Evolutionary conservation across 2,113 vertebrate genomes (phyloP), one percentile per base, ranked within the genome.

Genomic region (Condylura cristata): DNA sequence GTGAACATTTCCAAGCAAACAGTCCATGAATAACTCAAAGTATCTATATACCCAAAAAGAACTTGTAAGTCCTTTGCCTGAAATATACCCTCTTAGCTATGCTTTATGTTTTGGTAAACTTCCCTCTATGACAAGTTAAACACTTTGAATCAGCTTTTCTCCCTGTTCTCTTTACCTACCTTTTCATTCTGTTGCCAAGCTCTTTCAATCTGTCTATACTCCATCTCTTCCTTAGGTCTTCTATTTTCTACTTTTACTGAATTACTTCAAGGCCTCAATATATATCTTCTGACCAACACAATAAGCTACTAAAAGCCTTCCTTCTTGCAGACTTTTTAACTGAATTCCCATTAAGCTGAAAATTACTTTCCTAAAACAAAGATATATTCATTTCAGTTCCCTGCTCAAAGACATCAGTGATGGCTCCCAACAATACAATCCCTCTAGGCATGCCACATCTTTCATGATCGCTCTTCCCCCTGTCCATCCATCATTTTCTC

Each of bases 351-450:
- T 68, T 89, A 78, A 18, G 51, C 63, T 92, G 48, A 26, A 92
- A 92, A 97, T 80, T 86, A 95, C 70, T 65, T 76, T 84, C 91
- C 71, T 95, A 89, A 96, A 96, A 89, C 78, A 86, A 86, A 26
- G 10, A 66, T 86, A 53, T 86, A 85, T 88, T 91, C 88, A 46
- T 34, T n/a, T 86, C 74, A 58, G 61, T 78, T 84, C 71, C 56
- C 53, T 91, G 80, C 37, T 93, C 32, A 41, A 60, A 96, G 51
- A 86, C 58, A 90, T 74, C 61, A 78, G 63, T 79, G 58, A 85
- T 65, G 53, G 6, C 6, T 74, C 74, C 61, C 56, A 56, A 26
- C 82, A 82, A 48, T 14, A 58, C 32, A 96, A 12, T 93, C 60
- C 34, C 92, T 93, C 34, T 34, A 32, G 39, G 41, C 16, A 53